phyloP scores from a whole-genome alignment of 2,113 vertebrate species.

The Reinhardtius hippoglossoides region DNA sequence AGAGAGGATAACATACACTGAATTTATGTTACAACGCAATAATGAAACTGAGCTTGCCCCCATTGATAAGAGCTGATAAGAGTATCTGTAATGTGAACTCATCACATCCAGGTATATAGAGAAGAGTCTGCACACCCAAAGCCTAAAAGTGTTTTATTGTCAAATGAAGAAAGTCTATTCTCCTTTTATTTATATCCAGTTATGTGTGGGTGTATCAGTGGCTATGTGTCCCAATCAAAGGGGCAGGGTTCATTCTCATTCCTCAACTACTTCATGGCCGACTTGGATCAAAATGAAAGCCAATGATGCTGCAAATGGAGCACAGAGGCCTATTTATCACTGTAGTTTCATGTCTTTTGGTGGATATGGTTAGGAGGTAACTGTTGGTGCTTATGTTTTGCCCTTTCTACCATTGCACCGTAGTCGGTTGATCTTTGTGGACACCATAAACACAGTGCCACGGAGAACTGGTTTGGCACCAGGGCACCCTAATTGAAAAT shows the following conservation, averaged over 20 bases:
- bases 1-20: not conserved
- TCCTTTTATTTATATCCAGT: not conserved
- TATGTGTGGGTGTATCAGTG: not conserved
- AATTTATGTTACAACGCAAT: constrained; percentile 7
- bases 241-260: constrained; percentile 29
- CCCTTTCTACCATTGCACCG: constrained; percentile 30
- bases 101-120: not conserved
- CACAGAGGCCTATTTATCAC: not conserved
- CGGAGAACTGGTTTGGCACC: constrained; percentile 62
- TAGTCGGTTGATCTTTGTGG: constrained; percentile 62
- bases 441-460: constrained; percentile 57
- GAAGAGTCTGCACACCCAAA: not conserved
- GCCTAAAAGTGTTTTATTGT: not conserved
- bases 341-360: not conserved
- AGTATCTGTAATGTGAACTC: not conserved
- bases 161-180: not conserved
- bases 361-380: constrained; percentile 13
- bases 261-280: constrained; percentile 25
- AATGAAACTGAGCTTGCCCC: not conserved
- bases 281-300: constrained; percentile 16
- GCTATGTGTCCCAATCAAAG: not conserved
- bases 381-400: constrained; percentile 53
- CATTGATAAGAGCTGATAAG: constrained; percentile 7
- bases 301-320: constrained; percentile 10
- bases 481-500: constrained; percentile 42